These are phyloP conservation scores for Drosophila navojoa DNA, from an alignment of 1,140 invertebrate genomes.

Conservation along the genomic window DNA sequence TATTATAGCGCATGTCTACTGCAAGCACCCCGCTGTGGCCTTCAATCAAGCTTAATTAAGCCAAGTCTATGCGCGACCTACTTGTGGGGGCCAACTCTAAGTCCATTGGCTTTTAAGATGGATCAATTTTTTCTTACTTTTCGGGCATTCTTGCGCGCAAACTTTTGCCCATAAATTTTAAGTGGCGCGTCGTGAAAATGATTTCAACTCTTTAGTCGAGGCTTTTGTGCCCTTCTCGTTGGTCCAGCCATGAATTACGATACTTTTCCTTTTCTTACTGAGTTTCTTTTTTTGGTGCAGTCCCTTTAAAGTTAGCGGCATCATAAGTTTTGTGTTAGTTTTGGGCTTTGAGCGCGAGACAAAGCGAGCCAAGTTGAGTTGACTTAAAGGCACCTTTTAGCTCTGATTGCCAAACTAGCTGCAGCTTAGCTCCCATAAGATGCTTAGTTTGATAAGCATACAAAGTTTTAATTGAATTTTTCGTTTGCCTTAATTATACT, in stretches of 20 bases:
- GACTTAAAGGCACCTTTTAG: slow-evolving; percentile 30
- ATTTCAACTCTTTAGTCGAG: slow-evolving; percentile 53
- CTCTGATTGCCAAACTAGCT: slow-evolving; percentile 31
- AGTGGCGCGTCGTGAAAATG: slow-evolving; percentile 61
- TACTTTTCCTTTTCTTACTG: background rate
- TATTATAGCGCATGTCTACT: background rate
- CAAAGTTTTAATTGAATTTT: slow-evolving; percentile 54
- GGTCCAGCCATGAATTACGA: slow-evolving; percentile 60
- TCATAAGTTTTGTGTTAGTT: slow-evolving; percentile 55
- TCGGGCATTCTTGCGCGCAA: background rate
- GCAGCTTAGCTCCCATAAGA: slow-evolving; percentile 9
- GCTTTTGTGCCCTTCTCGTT: slow-evolving; percentile 14
- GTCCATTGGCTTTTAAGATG: slow-evolving; percentile 17
- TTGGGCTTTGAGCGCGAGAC: slow-evolving; percentile 15
- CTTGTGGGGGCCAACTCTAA: background rate
- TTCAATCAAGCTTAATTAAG: slow-evolving; percentile 46
- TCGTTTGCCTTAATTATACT: slow-evolving; percentile 33
- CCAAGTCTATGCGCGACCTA: slow-evolving; percentile 37
- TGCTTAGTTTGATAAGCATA: slow-evolving; percentile 39
- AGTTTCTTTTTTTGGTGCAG: slow-evolving; percentile 60
- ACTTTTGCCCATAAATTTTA: slow-evolving; percentile 68
- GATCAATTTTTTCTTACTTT: slow-evolving; percentile 27
- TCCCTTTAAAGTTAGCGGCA: slow-evolving; percentile 52
- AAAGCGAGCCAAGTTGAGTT: background rate
- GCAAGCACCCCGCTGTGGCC: background rate